Evolutionary conservation across 2,113 vertebrate species (phyloP).

Genomic region (Oceanites oceanicus): DNA sequence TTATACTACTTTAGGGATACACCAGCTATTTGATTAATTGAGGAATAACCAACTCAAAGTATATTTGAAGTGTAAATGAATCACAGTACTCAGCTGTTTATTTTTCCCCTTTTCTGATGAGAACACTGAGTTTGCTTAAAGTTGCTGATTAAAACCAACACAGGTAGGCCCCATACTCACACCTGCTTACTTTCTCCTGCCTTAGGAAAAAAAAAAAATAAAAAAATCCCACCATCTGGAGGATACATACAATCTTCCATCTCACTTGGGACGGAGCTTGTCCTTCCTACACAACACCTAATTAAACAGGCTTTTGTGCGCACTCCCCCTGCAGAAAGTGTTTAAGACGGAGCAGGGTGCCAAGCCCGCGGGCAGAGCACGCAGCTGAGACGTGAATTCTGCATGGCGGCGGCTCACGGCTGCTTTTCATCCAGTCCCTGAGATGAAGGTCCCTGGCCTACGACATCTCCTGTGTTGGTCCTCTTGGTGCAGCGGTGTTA

Average conservation of each 20-base stretch:
- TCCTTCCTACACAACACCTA: not conserved
- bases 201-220: not conserved
- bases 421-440: not conserved
- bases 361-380: not conserved
- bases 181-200: conserved; percentile 60
- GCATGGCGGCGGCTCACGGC: not conserved
- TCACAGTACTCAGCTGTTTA: conserved; percentile 78
- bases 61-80: conserved; percentile 88
- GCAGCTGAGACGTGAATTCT: not conserved
- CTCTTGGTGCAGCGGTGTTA: rapidly evolving
- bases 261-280: not conserved
- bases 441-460: not conserved
- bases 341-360: not conserved
- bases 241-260: not conserved
- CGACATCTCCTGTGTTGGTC: rapidly evolving
- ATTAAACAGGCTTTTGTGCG: not conserved
- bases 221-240: not conserved
- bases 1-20: conserved; percentile 86
- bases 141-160: conserved; percentile 70
- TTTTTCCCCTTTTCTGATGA: conserved; percentile 72
- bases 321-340: not conserved
- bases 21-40: conserved; percentile 86
- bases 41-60: conserved; percentile 81
- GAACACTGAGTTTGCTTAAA: conserved; percentile 73
- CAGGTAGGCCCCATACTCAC: conserved; percentile 17